Percentiles rank a stretch among this genome's conserved stretches.
Evolutionary conservation across 2,888 invertebrate species (phyloP).

Genomic region (Thera britannica): DNA sequence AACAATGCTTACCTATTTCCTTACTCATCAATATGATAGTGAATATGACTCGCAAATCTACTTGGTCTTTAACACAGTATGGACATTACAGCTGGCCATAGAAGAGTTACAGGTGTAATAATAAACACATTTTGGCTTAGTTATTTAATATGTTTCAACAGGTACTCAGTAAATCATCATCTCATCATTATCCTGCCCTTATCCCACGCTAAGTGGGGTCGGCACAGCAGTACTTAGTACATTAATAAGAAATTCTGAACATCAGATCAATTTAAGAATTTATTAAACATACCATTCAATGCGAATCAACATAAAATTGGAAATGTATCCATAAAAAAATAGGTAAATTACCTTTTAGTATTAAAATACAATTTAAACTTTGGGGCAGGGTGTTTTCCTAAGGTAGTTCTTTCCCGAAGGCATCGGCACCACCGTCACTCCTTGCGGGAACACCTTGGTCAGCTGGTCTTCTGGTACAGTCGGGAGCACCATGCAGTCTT

Average conservation of each 20-base stretch:
- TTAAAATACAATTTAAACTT: constrained; percentile 42
- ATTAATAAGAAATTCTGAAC: background rate
- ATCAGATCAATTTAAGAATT: constrained; percentile 19
- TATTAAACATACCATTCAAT: constrained; percentile 26
- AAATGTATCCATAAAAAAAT: constrained; percentile 9
- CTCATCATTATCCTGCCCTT: too few relatives aligned
- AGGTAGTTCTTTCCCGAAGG: constrained; percentile 95
- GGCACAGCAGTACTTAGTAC: too few relatives aligned
- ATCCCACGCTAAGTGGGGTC: too few relatives aligned
- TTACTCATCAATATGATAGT: too few relatives aligned
- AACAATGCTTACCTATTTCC: too few relatives aligned
- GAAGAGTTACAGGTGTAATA: too few relatives aligned
- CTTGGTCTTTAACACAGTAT: too few relatives aligned
- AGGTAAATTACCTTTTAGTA: constrained; percentile 1
- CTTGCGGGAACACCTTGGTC: constrained; percentile 88
- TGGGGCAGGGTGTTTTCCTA: constrained; percentile 88
- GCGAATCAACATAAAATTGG: constrained; percentile 16
- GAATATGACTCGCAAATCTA: too few relatives aligned
- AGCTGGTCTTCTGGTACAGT: constrained; percentile 89
- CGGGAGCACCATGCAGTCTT: constrained; percentile 96
- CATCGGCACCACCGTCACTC: constrained; percentile 87
- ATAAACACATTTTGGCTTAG: too few relatives aligned
- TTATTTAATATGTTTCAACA: too few relatives aligned
- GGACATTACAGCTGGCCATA: too few relatives aligned
- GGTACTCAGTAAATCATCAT: too few relatives aligned